Evolutionary conservation across 2,888 invertebrate species (phyloP), one percentile per base, ranked within the genome.

Genomic region (Machimus rusticus): DNA sequence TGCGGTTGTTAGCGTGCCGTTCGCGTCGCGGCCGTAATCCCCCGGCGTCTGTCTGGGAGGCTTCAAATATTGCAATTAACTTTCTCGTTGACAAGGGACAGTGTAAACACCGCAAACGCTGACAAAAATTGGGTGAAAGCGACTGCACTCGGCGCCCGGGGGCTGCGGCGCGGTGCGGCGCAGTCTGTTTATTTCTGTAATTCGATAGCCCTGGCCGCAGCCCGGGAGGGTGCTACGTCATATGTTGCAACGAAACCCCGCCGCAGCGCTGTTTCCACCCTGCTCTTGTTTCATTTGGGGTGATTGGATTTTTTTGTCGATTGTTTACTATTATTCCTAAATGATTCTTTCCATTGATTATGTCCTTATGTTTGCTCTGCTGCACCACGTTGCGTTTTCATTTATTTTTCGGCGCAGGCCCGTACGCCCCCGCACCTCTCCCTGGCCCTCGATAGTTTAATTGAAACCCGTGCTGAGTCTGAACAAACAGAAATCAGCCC

Each of bases 41-140:
- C 34, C 16, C 31, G 28, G 31, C 23, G 28, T 51, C 16, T 28
- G 57, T 6, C 23, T 37, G 34, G 9, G 39, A 8, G 19, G 57
- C 57, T 39, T 66, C 82, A 82, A 82, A 82, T 82, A 82, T 82
- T 82, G 82, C 82, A 82, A 82, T 82, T 82, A 82, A 82, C 82
- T 82, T 82, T 82, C 82, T 82, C 82, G 82, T 82, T 82, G 82
- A 82, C 82, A 82, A 82, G 82, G 57, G 82, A 82, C 66, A 57
- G 82, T 82, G 82, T 82, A 82, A 82, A 82, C 74, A 85, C 74
- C 74, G 6, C 19, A 85, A 84, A 66, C 57, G 57, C 85, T 74
- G 43, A 85, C 85, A 85, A 43, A 85, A 85, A 74, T 85, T 85
- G 23, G 74, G 85, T 74, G 31, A 74, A 55, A 74, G 37, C 19